Evolutionary conservation across 1,140 invertebrate species (phyloP).

Genomic region (Helicoverpa zea): DNA sequence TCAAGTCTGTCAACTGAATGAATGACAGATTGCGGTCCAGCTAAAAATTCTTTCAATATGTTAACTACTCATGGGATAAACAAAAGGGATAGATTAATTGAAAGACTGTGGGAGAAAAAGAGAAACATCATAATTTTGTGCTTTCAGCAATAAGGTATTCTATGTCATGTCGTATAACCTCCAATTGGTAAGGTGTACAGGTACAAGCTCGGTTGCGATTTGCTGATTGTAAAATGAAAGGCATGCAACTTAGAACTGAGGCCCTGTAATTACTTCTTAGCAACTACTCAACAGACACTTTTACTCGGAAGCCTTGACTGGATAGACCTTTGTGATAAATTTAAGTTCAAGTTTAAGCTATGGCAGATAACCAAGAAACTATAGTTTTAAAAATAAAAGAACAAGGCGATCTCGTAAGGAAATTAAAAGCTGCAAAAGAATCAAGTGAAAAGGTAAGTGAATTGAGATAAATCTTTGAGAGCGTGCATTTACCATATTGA

Average conservation of each 20-base stretch:
- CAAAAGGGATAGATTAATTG: background rate
- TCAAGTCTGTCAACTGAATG: too few relatives aligned
- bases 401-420: constrained; percentile 93
- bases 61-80: background rate
- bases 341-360: constrained; percentile 57
- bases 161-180: constrained; percentile 17
- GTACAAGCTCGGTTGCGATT: constrained; percentile 40
- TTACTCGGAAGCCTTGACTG: constrained; percentile 65
- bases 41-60: background rate
- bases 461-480: constrained; percentile 24
- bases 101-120: background rate
- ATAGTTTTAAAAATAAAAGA: constrained; percentile 91
- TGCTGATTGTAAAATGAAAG: constrained; percentile 70
- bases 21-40: constrained; percentile 1
- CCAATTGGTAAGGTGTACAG: constrained; percentile 27
- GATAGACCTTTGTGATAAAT: constrained; percentile 45
- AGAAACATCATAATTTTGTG: background rate
- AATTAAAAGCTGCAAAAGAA: constrained; percentile 93
- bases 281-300: constrained; percentile 59
- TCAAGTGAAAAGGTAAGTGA: constrained; percentile 89
- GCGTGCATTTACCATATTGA: constrained; percentile 42
- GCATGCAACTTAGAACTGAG: constrained; percentile 66
- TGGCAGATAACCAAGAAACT: constrained; percentile 82
- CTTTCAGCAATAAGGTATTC: background rate
- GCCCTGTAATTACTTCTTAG: constrained; percentile 72